Base-by-base conservation (phyloP, 2,797 vertebrate genomes). In the Argyrosomus regius region DNA sequence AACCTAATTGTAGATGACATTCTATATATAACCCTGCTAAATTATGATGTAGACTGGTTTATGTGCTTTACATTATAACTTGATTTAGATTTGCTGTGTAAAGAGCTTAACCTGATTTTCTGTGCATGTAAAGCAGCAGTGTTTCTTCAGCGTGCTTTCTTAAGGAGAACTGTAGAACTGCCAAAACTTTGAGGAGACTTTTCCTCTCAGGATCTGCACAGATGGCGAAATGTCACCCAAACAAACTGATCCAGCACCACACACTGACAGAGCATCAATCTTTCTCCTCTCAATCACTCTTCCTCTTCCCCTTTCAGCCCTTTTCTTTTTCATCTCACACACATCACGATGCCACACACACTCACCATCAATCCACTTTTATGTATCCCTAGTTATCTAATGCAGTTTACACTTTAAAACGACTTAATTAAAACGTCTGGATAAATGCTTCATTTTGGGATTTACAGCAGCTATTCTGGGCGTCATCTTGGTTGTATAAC, bases 211-310 rank as follows among this genome's bases (percentile, higher is more conserved):
- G 78, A 79, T 54, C 65, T 67, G 89, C 93, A 91, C 92, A 94
- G 92, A 94, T 89, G 89, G 92, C 82, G 84, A 88, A 93, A 94
- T 91, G 90, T 93, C 92, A 91, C 77, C 85, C 73, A 87, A 89
- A 91, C 90, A 90, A 90, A 91, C 86, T 91, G 82, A 87, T 93
- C 92, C 86, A 77, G 80, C 83, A 72, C 81, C 78, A 58, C 83
- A 79, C 63, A 22, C 80, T 84, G 90, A 93, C 88, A 88, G 79
- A 82, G 72, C 89, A 89, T 94, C 87, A 85, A 71, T 94, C 87
- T 88, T 62, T 74, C 28, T 56, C 70, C 58, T 79, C 83, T 80
- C 79, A 58, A 62, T 86, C 86, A 52, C 68, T 88, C 86, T 73
- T 77, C 77, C 43, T 74, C 71, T 50, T 75, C 72, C 75, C 49